Evolutionary conservation across 2,888 invertebrate genomes (phyloP), one percentile per base, ranked within the genome.

Genomic region (Flabesymbios commensalis): DNA sequence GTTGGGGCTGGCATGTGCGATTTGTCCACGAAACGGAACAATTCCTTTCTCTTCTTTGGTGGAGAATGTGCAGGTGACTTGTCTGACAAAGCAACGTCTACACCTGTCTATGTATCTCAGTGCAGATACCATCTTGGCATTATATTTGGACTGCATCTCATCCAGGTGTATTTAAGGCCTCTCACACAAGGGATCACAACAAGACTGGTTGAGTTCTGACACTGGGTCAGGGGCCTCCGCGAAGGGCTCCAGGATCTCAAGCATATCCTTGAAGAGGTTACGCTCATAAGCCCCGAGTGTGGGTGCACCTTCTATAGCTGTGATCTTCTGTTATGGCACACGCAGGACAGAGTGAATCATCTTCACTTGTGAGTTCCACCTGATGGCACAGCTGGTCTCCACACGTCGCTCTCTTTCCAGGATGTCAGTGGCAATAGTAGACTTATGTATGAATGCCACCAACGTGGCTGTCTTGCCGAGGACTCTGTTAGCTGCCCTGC

Each of bases 191-290:
- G n/a, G n/a, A n/a, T n/a, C n/a, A n/a, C n/a, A n/a, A n/a, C n/a
- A n/a, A n/a, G n/a, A n/a, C n/a, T n/a, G n/a, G n/a, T n/a, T n/a
- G n/a, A n/a, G n/a, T n/a, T n/a, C n/a, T n/a, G n/a, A n/a, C n/a
- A n/a, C n/a, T n/a, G n/a, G n/a, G 45, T 49, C 29, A 5, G 49
- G 22, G 14, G 49, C 49, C 19, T 49, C 49, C 49, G 22, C 49
- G 29, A 49, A 49, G 22, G 49, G 49, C 29, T 49, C 49, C 1
- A 28, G 49, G 7, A 49, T 29, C 29, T 49, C 49, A 7, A 49
- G 28, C 49, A 49, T 49, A 29, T 49, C 49, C 14, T 10, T 29
- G 7, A 49, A 29, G 24, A 49, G 14, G 49, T 29, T 49, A 17
- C 49, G 24, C 7, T 49, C 49, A 10, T 26, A 29, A 26, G 24